phyloP scores from a whole-genome alignment of 2,113 vertebrate species.

The Boulengeromyrus knoepffleri region DNA sequence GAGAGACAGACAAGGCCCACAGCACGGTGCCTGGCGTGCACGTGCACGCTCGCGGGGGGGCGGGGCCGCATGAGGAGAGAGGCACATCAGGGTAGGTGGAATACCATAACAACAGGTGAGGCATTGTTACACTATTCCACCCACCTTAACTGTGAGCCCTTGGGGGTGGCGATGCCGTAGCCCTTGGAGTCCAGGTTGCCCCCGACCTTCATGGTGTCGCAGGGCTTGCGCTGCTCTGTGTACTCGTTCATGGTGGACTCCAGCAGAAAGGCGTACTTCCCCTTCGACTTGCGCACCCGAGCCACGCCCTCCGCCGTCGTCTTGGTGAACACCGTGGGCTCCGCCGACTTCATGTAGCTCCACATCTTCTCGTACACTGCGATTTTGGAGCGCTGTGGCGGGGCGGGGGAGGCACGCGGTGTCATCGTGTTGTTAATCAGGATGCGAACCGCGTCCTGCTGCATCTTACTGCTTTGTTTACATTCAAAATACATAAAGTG shows the following conservation, averaged over 20 bases:
- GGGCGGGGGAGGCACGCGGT: neutral
- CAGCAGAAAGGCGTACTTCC: conserved; percentile 98
- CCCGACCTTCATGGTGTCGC: conserved; percentile 99
- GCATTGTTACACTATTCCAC: conserved; percentile 99
- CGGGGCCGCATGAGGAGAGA: conserved; percentile 44
- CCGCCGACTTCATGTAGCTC: conserved; percentile 97
- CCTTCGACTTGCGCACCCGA: conserved; percentile 96
- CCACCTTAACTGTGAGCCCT: conserved; percentile 99
- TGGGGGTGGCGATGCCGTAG: conserved; percentile 96
- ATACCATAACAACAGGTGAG: conserved; percentile 96
- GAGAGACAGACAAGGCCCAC: conserved; percentile 64
- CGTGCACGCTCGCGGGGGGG: conserved; percentile 55
- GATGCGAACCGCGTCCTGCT: neutral
- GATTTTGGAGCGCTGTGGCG: conserved; percentile 91
- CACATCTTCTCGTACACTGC: conserved; percentile 99
- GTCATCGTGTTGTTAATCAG: neutral
- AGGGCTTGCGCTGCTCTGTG: conserved; percentile 97
- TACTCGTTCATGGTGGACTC: conserved; percentile 99
- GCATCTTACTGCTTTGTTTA: neutral
- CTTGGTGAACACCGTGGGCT: conserved; percentile 94
- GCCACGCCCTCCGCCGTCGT: conserved; percentile 94
- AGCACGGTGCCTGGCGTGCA: conserved; percentile 51
- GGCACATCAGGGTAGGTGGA: conserved; percentile 99
- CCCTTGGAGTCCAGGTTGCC: conserved; percentile 99
- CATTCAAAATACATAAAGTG: neutral